A percentile compares a stretch with the other conserved stretches of the same genome.
Conservation (phyloP, 2,113 vertebrate species). For the Poicephalus gulielmi region DNA sequence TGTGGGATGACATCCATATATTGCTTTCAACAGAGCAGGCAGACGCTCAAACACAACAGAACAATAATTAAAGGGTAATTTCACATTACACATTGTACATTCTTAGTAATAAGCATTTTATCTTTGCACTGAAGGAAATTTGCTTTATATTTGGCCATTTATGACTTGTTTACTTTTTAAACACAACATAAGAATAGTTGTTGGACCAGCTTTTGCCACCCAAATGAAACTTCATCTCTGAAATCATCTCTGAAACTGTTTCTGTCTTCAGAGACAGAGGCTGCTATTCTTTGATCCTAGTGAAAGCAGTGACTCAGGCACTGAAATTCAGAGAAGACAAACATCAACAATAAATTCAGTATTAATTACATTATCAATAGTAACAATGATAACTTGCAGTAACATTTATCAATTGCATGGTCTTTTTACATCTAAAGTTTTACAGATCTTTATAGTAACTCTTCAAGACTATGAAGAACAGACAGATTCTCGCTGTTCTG, state of each 20-base stretch:
- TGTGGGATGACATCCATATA: background rate
- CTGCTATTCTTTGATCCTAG: background rate
- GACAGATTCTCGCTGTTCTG: background rate
- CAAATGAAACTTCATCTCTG: constrained; percentile 19
- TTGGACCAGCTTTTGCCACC: constrained; percentile 9
- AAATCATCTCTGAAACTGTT: background rate
- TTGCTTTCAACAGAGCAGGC: rapidly evolving
- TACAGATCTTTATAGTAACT: background rate
- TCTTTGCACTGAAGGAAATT: background rate
- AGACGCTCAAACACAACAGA: background rate
- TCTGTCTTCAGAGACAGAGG: constrained; percentile 13
- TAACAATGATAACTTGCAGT: background rate
- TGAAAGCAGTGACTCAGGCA: background rate
- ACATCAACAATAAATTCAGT: background rate
- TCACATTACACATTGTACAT: rapidly evolving
- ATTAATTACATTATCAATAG: background rate
- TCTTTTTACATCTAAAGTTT: background rate
- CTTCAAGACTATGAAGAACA: background rate
- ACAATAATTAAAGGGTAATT: background rate
- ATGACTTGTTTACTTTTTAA: background rate
- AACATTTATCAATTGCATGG: background rate
- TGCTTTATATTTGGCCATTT: background rate
- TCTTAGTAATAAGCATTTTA: background rate
- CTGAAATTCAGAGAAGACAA: background rate
- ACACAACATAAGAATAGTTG: background rate